Base-by-base conservation (phyloP, 2,888 invertebrate species). In the Apomyelois bistriatella region DNA sequence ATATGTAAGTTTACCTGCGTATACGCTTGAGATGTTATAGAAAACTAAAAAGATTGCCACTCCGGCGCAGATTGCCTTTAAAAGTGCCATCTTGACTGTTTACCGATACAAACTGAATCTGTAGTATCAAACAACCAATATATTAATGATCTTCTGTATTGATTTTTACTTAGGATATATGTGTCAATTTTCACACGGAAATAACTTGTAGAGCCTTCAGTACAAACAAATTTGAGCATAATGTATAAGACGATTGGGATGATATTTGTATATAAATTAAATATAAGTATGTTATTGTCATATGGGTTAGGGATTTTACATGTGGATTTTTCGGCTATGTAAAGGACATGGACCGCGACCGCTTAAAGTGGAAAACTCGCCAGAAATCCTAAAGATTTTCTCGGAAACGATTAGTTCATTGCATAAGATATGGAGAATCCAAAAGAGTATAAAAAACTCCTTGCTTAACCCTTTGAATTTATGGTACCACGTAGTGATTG, bases 1-100 rank as follows among this genome's bases (percentile, higher is more conserved):
- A 5, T 22, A 22, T 3, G 3, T 22, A 22, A 3, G 5, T 16
- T 10, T 40, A 74, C 75, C 75, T 69, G 66, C 66, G 58, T 72
- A 56, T 13, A 56, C 61, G 13, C 48, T 56, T 48, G 52, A 53
- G 15, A 64, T 54, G 42, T 54, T 28, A 28, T 3, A 50, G 16
- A 62, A 54, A 28, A 66, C 35, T 17, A 67, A 53, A 28, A 74
- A 30, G 51, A 66, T 53, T 15, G 56, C 58, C 12, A 68, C 13
- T n/a, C 47, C 56, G 55, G 58, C 57, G 30, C 30, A 30, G 17
- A 65, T 41, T 12, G 54, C 47, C 48, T 60, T 48, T 32, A 53
- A 43, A 37, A 59, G 56, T 54, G 60, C 52, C 75, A 74, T 74
- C 50, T 59, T 68, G 49, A 1, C 30, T 32, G 7, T 46, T 40